phyloP scores from a whole-genome alignment of 1,140 invertebrate species.

The Sogatella furcifera region DNA sequence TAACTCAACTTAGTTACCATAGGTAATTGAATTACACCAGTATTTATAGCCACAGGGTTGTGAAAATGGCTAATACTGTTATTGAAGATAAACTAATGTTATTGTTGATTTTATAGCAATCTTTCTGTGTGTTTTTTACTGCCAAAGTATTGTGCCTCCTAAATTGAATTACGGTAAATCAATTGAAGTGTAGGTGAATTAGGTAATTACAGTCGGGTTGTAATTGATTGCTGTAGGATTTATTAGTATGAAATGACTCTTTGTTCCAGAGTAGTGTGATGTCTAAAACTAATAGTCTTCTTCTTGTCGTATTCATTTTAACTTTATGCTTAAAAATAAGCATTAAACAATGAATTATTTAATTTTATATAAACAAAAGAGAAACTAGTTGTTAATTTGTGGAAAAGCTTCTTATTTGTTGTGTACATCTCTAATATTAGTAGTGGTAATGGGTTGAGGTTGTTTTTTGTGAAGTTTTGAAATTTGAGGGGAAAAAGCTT shows the following conservation, averaged over 20 bases:
- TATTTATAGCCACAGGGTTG: constrained; percentile 5
- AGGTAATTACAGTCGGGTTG: constrained; percentile 3
- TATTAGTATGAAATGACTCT: constrained; percentile 1
- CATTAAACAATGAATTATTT: no score
- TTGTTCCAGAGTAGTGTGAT: background rate
- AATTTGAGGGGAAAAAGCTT: no score
- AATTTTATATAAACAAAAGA: no score
- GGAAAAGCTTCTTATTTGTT: no score
- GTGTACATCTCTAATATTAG: no score
- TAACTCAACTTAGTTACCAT: no score
- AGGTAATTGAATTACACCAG: no score
- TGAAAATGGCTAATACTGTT: constrained; percentile 7
- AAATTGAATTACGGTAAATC: constrained; percentile 1
- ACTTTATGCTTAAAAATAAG: no score
- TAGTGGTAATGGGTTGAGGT: no score
- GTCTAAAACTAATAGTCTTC: background rate
- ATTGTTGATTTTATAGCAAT: constrained; percentile 10
- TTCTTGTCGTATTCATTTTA: background rate
- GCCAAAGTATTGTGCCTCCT: constrained; percentile 14
- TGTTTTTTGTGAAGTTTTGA: no score
- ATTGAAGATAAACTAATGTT: constrained; percentile 6
- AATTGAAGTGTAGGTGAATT: background rate
- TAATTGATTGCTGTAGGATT: background rate
- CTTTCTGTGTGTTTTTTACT: constrained; percentile 6
- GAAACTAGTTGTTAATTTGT: no score